phyloP scores from a whole-genome alignment of 2,113 vertebrate species.

The Thinocorus orbignyianus region DNA sequence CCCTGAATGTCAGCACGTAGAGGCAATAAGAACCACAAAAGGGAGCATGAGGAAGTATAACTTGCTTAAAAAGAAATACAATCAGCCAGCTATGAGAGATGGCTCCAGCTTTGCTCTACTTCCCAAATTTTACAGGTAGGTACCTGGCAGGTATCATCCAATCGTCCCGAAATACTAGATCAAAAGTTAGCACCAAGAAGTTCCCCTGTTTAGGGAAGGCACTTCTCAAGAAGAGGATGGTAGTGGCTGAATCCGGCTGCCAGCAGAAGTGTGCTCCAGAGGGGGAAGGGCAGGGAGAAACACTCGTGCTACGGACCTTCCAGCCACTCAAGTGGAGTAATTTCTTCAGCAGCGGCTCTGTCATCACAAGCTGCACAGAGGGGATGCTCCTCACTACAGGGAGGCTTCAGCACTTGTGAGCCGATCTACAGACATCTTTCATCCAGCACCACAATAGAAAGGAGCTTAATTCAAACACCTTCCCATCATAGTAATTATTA shows the following conservation, averaged over 20 bases:
- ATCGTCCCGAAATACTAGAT: neutral
- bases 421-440: neutral
- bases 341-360: neutral
- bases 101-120: neutral
- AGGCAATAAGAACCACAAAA: neutral
- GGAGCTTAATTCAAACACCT: neutral
- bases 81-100: neutral
- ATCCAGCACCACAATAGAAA: neutral
- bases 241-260: neutral
- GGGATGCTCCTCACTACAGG: neutral
- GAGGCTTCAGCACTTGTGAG: neutral
- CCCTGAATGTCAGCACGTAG: neutral
- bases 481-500: neutral
- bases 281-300: neutral
- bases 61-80: neutral
- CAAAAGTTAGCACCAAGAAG: neutral
- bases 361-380: neutral
- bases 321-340: neutral
- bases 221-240: neutral
- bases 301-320: accelerated
- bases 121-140: neutral
- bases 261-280: neutral
- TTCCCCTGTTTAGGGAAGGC: neutral
- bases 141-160: neutral
- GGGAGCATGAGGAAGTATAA: neutral